These are phyloP conservation scores for Protaetia brevitarsis DNA, from an alignment of 1,140 invertebrate species.

Conservation along the genomic window DNA sequence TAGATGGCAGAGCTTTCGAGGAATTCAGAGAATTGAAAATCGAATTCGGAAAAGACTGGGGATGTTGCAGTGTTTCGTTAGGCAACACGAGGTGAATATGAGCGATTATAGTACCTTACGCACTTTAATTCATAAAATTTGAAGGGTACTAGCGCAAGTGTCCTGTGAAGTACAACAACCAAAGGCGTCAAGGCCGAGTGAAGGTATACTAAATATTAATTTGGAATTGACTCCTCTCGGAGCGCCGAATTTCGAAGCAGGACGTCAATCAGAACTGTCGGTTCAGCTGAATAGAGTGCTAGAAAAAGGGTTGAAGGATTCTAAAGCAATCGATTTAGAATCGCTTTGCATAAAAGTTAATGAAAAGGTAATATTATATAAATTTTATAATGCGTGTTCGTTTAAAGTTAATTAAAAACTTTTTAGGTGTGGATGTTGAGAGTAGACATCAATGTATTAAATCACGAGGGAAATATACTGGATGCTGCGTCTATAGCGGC, in stretches of 20 bases:
- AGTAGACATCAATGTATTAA: conserved; percentile 85
- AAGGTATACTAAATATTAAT: conserved; percentile 84
- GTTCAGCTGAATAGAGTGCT: conserved; percentile 80
- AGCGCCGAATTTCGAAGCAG: conserved; percentile 73
- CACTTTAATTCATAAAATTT: conserved; percentile 39
- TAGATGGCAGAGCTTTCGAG: conserved; percentile 77
- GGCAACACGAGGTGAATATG: conserved; percentile 58
- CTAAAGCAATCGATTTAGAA: conserved; percentile 87
- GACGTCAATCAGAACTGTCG: conserved; percentile 65
- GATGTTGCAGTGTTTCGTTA: conserved; percentile 68
- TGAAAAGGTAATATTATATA: conserved; percentile 60
- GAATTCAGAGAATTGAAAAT: conserved; percentile 75
- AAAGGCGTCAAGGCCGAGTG: conserved; percentile 78
- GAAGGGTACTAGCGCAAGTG: conserved; percentile 81
- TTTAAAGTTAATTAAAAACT: conserved; percentile 1
- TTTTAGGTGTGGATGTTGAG: conserved; percentile 79
- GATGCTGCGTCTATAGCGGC: conserved; percentile 89
- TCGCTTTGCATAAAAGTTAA: conserved; percentile 89
- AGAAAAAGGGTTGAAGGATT: conserved; percentile 87
- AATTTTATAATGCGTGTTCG: conserved; percentile 16
- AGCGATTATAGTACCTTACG: conserved; percentile 3
- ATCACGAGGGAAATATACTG: conserved; percentile 90
- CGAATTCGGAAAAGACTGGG: conserved; percentile 79
- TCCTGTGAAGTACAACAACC: conserved; percentile 83
- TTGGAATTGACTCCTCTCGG: conserved; percentile 84